Conservation (phyloP, 2,797 vertebrate genomes). For the Siniperca scherzeri region DNA sequence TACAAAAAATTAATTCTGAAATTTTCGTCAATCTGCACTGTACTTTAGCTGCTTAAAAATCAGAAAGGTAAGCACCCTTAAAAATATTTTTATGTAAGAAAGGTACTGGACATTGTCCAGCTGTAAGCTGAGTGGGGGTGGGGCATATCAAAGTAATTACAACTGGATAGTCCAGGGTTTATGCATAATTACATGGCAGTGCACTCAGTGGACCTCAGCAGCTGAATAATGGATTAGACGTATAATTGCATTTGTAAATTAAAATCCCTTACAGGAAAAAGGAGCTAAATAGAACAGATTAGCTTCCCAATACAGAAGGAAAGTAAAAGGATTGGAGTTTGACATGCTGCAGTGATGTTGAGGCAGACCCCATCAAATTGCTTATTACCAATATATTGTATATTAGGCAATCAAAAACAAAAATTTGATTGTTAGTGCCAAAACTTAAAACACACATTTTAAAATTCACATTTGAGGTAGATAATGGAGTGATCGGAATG, state of each 20-base stretch:
- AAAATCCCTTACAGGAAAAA: conserved; percentile 73
- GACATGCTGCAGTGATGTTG: conserved; percentile 16
- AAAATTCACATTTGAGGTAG: neutral
- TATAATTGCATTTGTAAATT: conserved; percentile 91
- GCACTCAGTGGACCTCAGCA: conserved; percentile 62
- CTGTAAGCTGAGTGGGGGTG: conserved; percentile 39
- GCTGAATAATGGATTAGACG: conserved; percentile 84
- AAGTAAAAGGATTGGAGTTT: conserved; percentile 14
- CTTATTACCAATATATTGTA: neutral
- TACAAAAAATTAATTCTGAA: neutral
- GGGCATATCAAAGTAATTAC: conserved; percentile 82
- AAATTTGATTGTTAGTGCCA: neutral
- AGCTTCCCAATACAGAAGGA: conserved; percentile 43
- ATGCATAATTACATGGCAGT: conserved; percentile 81
- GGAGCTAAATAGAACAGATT: conserved; percentile 58
- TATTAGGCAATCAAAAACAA: neutral
- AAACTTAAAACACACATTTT: neutral
- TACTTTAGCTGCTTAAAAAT: neutral
- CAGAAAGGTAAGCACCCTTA: neutral
- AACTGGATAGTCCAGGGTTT: conserved; percentile 66
- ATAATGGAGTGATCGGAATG: neutral
- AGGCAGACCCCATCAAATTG: neutral
- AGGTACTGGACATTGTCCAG: conserved; percentile 30
- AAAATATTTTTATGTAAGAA: conserved; percentile 30
- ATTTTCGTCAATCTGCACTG: neutral